phyloP scores from a whole-genome alignment of 2,888 invertebrate species.

The Antheraea assamensis region DNA sequence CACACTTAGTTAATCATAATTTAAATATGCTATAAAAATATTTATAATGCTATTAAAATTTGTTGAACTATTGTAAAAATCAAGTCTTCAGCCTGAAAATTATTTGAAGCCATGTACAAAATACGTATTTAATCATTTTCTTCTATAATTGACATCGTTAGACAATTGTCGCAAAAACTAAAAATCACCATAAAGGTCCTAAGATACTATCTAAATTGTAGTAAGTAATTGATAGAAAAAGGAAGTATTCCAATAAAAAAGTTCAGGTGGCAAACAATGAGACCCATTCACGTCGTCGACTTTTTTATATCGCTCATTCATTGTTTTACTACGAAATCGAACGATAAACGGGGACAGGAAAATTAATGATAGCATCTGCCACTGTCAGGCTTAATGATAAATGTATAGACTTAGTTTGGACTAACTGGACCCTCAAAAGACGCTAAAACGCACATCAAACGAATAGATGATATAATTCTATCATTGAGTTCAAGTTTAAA shows the following conservation, averaged over 20 bases:
- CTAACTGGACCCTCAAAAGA: neutral
- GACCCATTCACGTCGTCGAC: conserved; percentile 23
- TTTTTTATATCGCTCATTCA: conserved; percentile 56
- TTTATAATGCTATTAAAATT: no score
- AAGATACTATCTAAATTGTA: no score
- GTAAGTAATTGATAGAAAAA: neutral
- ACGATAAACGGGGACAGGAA: conserved; percentile 57
- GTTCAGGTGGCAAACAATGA: neutral
- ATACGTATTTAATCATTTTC: no score
- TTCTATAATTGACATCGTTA: no score
- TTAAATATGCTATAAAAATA: no score
- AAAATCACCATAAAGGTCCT: no score
- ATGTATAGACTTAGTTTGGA: conserved; percentile 45
- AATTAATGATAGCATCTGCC: conserved; percentile 60
- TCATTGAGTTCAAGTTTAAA: neutral
- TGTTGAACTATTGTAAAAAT: no score
- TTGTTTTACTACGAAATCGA: conserved; percentile 55
- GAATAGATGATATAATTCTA: neutral
- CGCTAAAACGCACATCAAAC: neutral
- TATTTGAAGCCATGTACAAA: no score
- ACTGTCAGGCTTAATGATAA: conserved; percentile 52
- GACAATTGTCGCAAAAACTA: no score
- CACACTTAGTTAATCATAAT: no score
- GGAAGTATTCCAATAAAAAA: neutral
- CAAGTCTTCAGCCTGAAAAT: no score